phyloP scores from a whole-genome alignment of 2,888 invertebrate species.

The Cephus sareptanus region DNA sequence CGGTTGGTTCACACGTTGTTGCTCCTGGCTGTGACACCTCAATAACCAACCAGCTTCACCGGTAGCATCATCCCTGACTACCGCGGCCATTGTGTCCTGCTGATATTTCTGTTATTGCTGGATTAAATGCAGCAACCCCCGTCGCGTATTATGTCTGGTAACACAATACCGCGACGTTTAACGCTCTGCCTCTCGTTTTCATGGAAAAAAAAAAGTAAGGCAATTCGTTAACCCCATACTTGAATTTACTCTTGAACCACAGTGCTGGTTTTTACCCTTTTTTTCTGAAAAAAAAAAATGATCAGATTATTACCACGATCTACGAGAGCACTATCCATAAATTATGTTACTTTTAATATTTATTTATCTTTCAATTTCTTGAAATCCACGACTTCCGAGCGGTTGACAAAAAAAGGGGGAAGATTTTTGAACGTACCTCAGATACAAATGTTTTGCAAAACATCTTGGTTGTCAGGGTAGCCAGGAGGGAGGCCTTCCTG shows the following conservation, averaged over 20 bases:
- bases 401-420: slow-evolving; percentile 5
- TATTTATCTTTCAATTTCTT: background rate
- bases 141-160: slow-evolving; percentile 13
- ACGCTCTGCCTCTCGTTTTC: slow-evolving; percentile 2
- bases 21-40: slow-evolving; percentile 61
- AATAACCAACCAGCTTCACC: slow-evolving; percentile 38
- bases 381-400: background rate
- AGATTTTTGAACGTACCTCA: slow-evolving; percentile 29
- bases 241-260: background rate
- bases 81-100: slow-evolving; percentile 45
- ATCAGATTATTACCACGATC: background rate
- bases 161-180: slow-evolving; percentile 6
- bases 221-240: background rate
- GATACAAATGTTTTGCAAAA: slow-evolving; percentile 61
- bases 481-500: background rate
- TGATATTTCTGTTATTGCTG: slow-evolving; percentile 59
- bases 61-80: slow-evolving; percentile 21
- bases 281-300: background rate
- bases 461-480: slow-evolving; percentile 53
- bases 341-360: background rate
- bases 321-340: background rate
- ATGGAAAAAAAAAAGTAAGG: background rate
- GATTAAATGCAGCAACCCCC: slow-evolving; percentile 44
- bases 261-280: background rate
- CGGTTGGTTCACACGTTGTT: slow-evolving; percentile 66